phyloP scores from a whole-genome alignment of 1,140 invertebrate genomes.

The Helicoverpa armigera region DNA sequence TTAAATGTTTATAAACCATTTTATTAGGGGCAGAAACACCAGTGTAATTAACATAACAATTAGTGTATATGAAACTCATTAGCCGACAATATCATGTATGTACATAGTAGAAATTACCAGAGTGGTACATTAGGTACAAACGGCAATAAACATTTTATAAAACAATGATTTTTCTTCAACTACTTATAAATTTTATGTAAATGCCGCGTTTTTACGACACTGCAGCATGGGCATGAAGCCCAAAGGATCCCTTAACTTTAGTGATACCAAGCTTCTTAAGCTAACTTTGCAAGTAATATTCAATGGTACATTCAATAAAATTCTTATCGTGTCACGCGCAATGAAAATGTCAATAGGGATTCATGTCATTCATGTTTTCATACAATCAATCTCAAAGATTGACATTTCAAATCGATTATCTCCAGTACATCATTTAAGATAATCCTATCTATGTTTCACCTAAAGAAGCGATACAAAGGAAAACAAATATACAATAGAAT shows the following conservation, averaged over 20 bases:
- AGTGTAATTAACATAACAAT: constrained; percentile 70
- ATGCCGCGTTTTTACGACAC: not conserved
- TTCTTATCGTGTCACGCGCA: constrained; percentile 8
- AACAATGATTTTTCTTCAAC: constrained; percentile 50
- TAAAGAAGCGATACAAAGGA: constrained; percentile 43
- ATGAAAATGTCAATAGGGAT: constrained; percentile 13
- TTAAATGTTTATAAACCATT: constrained; percentile 70
- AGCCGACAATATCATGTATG: constrained; percentile 43
- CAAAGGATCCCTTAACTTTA: constrained; percentile 35
- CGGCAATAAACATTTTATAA: constrained; percentile 57
- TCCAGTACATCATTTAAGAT: constrained; percentile 20
- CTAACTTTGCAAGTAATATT: constrained; percentile 43
- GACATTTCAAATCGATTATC: not conserved
- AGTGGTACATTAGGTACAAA: constrained; percentile 55
- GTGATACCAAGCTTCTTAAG: constrained; percentile 54
- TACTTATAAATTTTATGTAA: constrained; percentile 45
- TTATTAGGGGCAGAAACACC: constrained; percentile 76
- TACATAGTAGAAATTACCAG: constrained; percentile 46
- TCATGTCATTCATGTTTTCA: not conserved
- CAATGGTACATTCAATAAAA: constrained; percentile 4
- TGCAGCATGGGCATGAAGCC: constrained; percentile 22
- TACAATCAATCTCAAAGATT: constrained; percentile 31
- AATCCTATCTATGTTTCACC: constrained; percentile 43
- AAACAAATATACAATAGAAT: constrained; percentile 51
- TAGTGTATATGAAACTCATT: constrained; percentile 58